Evolutionary conservation across 1,140 invertebrate genomes (phyloP), one percentile per base, ranked within the genome.

Genomic region (Eurosta solidaginis): DNA sequence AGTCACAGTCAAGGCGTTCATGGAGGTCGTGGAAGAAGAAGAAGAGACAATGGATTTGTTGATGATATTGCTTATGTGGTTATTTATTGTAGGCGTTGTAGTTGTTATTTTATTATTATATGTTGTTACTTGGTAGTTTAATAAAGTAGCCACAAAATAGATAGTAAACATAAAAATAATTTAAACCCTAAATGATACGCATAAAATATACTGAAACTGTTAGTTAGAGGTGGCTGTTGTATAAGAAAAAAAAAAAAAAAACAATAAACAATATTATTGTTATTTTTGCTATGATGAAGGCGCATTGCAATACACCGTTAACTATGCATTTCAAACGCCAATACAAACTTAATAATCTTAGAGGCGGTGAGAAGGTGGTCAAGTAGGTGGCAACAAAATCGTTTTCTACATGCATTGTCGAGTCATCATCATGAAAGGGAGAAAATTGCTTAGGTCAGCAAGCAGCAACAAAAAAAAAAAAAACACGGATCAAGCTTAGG

Each of bases 81-180:
- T 68, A 40, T 27, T 68, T 20, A 33, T 33, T 40, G 29, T n/a
- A n/a, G n/a, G n/a, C n/a, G n/a, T n/a, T n/a, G n/a, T n/a, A n/a
- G n/a, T 68, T 68, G 59, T 40, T 68, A 40, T 68, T 29, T 40
- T 4, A 9, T 42, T n/a, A 7, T 68, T 68, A 33, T 68, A 40
- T n/a, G 27, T 33, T 59, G 54, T 29, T 22, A 54, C 20, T 54
- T 54, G 50, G 20, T 27, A 36, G 59, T 68, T 68, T 68, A 68
- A 68, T 68, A 68, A 68, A 68, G 59, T 68, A 68, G 59, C 59
- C 59, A 68, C 59, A 68, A 68, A 68, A 68, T 68, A 68, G 59
- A 33, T 68, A 68, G 59, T 68, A 68, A 40, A 68, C 59, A 68
- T 68, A 68, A 68, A 40, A 68, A 68, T 68, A 68, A 68, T 68